Evolutionary conservation across 2,113 vertebrate species (phyloP), one percentile per base, ranked within the genome.

Genomic region (Strix uralensis): DNA sequence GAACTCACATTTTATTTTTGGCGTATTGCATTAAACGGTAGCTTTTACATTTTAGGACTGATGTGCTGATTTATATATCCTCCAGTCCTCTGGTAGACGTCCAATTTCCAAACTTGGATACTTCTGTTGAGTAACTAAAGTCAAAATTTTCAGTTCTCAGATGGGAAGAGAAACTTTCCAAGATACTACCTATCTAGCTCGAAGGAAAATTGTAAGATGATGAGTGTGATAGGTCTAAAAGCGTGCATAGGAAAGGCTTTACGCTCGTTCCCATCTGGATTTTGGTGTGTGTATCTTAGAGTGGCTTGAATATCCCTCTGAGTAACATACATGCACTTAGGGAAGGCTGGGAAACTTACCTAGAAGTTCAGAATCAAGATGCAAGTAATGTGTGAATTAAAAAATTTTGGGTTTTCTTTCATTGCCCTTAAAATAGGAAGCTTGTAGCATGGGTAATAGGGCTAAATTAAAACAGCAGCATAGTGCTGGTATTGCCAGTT

Each of bases 1-100:
- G 91, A 97, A 42, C 84, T 95, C 94, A 62, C 94, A 91, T 97
- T 95, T 97, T 95, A 87, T 96, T 94, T 82, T 74, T 96, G 96
- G 91, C 78, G 62, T 80, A 13, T 90, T 87, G 81, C 94, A 83
- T 97, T 94, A 90, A 90, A 92, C 25, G 3, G 89, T 79, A 95
- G 91, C 89, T 96, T 74, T 90, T 89, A 89, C 52, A 20, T 88
- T 94, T 90, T 70, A 77, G 78, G 81, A 52, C 67, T 54, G 74
- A 82, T 91, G 51, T 54, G 84, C 80, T 96, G 95, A 97, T 96
- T 95, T 96, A 94, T 94, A 6, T 38, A 58, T 94, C 32, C 32
- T 91, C 74, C 78, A 69, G 22, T 85, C 63, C 46, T 86, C 90
- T 93, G 91, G 74, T 95, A 71, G 49, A 46, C 11, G 1, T 95